Evolutionary conservation across 2,888 invertebrate species (phyloP), one percentile per base, ranked within the genome.

Genomic region (Autographa gamma): DNA sequence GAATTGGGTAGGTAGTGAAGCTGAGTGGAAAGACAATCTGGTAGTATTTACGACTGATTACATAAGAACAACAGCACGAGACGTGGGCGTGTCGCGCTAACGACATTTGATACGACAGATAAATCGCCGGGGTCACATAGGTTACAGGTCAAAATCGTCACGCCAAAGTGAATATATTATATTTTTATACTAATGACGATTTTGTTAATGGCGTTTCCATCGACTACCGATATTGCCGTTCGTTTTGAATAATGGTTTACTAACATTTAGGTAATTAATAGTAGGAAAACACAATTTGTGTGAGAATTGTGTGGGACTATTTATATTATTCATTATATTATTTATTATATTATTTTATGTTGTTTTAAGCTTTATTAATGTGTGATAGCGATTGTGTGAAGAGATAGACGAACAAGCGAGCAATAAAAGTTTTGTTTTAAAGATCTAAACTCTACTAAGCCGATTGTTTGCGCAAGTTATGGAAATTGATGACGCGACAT

Each of bases 121-220:
- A 79, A 77, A 74, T 81, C 31, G 54, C 31, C 61, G 69, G 73
- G 80, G 82, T 75, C 73, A 63, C 60, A 65, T 41, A 59, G 80
- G 80, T 77, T 81, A 80, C 34, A 78, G 77, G 72, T 80, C 80
- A 78, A 65, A 78, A 80, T 80, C 69, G 63, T 64, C 72, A 71
- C 63, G 54, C 32, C 32, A 63, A 77, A 80, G 67, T 80, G 74
- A 71, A 77, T 81, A 81, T 79, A 69, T 73, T 60, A 80, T 69
- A 71, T 70, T 73, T 74, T 72, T 25, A 72, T 65, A 67, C 8
- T 63, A 58, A 72, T 80, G 67, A 72, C 68, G 38, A 54, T 76
- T 68, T 59, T 18, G 66, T 59, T 72, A 80, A 72, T 76, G 60
- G 54, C 48, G 31, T 38, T 16, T 54, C 34, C 67, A 65, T 76